These are phyloP conservation scores for Athrips mouffetella DNA, from an alignment of 2,888 invertebrate species.

Conservation along the genomic window DNA sequence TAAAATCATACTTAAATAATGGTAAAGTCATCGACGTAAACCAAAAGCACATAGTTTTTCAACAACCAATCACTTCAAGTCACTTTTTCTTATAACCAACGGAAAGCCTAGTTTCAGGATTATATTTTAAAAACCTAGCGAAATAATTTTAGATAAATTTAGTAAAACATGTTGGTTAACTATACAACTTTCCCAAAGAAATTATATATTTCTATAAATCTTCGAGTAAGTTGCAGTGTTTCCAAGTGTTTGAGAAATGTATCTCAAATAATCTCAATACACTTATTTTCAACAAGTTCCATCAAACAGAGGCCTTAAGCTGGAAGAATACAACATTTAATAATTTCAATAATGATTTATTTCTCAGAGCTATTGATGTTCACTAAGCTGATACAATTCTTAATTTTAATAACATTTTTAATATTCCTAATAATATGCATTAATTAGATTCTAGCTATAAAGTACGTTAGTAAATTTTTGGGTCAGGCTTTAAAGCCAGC, in stretches of 20 bases:
- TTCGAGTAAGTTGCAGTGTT: no score
- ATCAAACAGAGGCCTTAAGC: slow-evolving; percentile 29
- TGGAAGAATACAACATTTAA: slow-evolving; percentile 69
- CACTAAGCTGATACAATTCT: slow-evolving; percentile 78
- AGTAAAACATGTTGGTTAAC: no score
- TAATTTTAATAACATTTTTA: slow-evolving; percentile 73
- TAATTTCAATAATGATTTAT: slow-evolving; percentile 77
- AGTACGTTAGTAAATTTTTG: slow-evolving; percentile 70
- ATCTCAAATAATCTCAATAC: slow-evolving; percentile 6
- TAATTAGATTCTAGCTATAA: slow-evolving; percentile 78
- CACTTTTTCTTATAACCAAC: no score
- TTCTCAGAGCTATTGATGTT: slow-evolving; percentile 78
- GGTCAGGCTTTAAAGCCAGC: slow-evolving; percentile 54
- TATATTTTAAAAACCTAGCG: no score
- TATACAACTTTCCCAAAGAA: no score
- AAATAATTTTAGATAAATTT: no score
- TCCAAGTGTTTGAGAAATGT: no score
- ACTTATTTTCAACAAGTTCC: slow-evolving; percentile 16
- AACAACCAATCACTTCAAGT: no score
- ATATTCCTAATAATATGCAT: slow-evolving; percentile 77
- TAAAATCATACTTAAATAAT: no score
- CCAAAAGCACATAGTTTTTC: background rate
- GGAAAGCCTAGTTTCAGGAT: no score
- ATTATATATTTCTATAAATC: no score
- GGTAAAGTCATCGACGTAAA: background rate